Evolutionary conservation across 2,113 vertebrate species (phyloP), one percentile per base, ranked within the genome.

Genomic region (Paralichthys olivaceus): DNA sequence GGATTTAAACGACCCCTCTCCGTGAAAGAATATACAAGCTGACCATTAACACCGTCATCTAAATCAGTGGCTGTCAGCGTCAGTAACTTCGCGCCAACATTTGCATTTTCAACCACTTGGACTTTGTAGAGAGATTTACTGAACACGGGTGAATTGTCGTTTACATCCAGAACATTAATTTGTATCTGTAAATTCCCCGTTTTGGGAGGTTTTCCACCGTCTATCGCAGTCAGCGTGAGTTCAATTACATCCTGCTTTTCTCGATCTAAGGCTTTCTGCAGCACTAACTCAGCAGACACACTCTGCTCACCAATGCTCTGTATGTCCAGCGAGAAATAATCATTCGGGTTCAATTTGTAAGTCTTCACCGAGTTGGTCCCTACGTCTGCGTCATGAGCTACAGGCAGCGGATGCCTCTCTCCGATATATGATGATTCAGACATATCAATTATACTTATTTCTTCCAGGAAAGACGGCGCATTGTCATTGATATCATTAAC

Each of bases 401-500:
- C 66, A 0, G 91, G 91, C 0, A 95, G 58, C 0, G 81, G 83
- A 60, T 91, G 88, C 3, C 80, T 79, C 0, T 94, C 93, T 0
- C 94, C 94, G 0, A 72, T 2, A 57, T 81, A 73, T 0, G 90
- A 85, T 0, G 26, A 64, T 2, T 95, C 94, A 2, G 0, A 77
- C 19, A 95, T 84, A 6, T 95, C 92, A 0, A 94, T 13, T 5
- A 26, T 37, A 4, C 1, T 29, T 2, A 26, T 55, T 17, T 80
- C 77, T 2, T 87, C 76, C 0, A n/a, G 9, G 79, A 95, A 95
- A 29, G 29, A 40, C 0, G 94, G 95, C 0, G 85, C 61, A 73
- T 95, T 93, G 45, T 95, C 94, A 69, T 95, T 95, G 0, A 95
- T 74, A 72, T 95, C 94, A 49, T 83, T 25, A 49, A 95, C 74